Percentiles rank a stretch among this genome's conserved stretches.
phyloP scores from a whole-genome alignment of 2,797 vertebrate species.

The Spinus olivaceus region DNA sequence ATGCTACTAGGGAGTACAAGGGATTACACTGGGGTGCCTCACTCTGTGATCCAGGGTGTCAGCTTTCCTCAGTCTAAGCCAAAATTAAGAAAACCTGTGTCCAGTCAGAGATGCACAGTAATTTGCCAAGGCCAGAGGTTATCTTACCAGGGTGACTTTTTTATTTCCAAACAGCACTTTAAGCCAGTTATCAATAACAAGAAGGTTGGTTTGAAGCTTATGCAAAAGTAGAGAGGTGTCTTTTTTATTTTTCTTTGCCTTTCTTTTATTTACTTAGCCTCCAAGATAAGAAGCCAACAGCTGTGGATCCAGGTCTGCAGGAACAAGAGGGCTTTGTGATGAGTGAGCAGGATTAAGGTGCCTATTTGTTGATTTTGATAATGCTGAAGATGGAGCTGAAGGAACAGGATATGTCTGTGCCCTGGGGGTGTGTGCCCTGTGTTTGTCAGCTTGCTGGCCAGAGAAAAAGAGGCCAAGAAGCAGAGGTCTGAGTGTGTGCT shows the following conservation, averaged over 20 bases:
- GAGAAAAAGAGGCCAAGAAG: background rate
- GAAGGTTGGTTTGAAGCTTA: background rate
- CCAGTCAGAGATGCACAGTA: background rate
- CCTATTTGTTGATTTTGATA: background rate
- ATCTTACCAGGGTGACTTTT: background rate
- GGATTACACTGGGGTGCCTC: background rate
- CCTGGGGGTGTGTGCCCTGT: background rate
- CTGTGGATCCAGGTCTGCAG: accelerated
- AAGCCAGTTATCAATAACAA: background rate
- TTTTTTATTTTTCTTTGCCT: background rate
- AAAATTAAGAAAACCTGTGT: background rate
- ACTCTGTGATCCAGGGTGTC: background rate
- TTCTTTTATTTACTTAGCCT: background rate
- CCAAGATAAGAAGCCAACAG: background rate
- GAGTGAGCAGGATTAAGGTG: background rate
- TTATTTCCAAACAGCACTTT: background rate
- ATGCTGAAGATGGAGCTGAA: background rate
- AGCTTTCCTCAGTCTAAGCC: background rate
- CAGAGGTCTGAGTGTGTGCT: background rate
- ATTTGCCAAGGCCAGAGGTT: background rate
- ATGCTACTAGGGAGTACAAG: background rate
- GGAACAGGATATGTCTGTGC: background rate
- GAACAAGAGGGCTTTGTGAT: background rate
- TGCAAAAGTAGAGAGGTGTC: background rate
- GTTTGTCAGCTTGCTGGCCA: background rate